A percentile compares a stretch with the other conserved stretches of the same genome.
These are phyloP conservation scores for Sisyra nigra DNA, from an alignment of 2,888 invertebrate species.

Conservation along the genomic window DNA sequence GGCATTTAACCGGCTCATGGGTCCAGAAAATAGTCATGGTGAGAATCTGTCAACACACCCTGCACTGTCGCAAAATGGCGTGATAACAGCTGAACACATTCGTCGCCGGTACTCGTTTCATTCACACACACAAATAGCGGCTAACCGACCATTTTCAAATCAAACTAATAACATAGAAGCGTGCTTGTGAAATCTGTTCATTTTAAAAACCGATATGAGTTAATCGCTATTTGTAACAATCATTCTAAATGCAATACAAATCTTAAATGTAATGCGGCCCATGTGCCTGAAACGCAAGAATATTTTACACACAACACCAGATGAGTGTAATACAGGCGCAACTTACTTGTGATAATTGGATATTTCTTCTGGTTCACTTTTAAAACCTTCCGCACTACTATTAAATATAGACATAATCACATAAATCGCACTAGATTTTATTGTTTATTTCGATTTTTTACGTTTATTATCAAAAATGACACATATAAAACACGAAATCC, in stretches of 20 bases:
- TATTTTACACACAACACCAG: constrained; percentile 2
- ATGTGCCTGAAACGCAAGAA: background rate
- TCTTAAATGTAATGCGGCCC: background rate
- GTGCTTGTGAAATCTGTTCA: background rate
- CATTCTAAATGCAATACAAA: background rate
- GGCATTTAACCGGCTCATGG: constrained; percentile 1
- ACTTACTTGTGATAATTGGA: constrained; percentile 32
- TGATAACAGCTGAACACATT: constrained; percentile 17
- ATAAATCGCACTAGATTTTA: constrained; percentile 11
- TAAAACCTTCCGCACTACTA: constrained; percentile 31
- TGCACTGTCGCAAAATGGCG: constrained; percentile 17
- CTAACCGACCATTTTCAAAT: background rate
- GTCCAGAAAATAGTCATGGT: background rate
- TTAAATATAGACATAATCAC: constrained; percentile 36
- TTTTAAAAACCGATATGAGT: background rate
- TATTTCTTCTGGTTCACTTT: constrained; percentile 33
- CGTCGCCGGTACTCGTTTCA: constrained; percentile 7
- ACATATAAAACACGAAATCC: constrained; percentile 18
- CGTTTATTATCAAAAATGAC: constrained; percentile 14
- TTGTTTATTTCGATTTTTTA: constrained; percentile 11
- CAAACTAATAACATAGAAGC: background rate
- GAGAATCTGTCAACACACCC: background rate
- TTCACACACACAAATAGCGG: background rate
- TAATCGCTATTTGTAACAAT: background rate
- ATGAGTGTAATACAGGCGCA: constrained; percentile 4